A percentile compares a stretch with the other conserved stretches of the same genome.
Conservation (phyloP, 1,140 invertebrate genomes). For the Papilio machaon region DNA sequence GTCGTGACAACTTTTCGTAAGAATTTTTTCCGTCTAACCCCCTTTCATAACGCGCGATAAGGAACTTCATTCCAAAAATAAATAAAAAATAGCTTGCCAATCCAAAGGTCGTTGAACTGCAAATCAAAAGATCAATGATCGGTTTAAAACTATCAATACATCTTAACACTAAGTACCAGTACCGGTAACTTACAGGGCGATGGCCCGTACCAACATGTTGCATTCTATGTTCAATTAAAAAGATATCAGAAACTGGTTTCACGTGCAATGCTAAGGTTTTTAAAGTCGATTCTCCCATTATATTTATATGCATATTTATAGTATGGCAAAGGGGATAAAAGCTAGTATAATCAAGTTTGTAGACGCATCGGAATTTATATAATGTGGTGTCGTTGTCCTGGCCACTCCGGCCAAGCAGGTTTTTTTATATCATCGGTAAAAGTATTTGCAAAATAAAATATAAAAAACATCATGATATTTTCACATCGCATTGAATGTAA, state of each 20-base stretch:
- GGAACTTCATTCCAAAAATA: too few relatives aligned
- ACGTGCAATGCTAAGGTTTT: background rate
- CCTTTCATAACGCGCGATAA: too few relatives aligned
- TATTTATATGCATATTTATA: slow-evolving; percentile 4
- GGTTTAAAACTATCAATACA: background rate
- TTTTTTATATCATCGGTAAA: slow-evolving; percentile 27
- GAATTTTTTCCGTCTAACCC: too few relatives aligned
- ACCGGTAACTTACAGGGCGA: background rate
- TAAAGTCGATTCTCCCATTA: slow-evolving; percentile 6
- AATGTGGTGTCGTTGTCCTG: slow-evolving; percentile 31
- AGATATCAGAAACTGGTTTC: background rate
- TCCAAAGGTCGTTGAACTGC: background rate
- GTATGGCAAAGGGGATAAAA: background rate
- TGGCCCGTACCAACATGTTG: background rate
- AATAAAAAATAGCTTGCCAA: too few relatives aligned
- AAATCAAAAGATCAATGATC: slow-evolving; percentile 1
- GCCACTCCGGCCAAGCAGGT: slow-evolving; percentile 1
- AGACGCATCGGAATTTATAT: slow-evolving; percentile 34
- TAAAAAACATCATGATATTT: slow-evolving; percentile 1
- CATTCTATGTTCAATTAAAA: slow-evolving; percentile 7
- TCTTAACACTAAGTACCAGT: background rate
- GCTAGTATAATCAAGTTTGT: slow-evolving; percentile 30
- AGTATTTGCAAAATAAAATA: background rate
- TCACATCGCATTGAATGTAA: background rate
- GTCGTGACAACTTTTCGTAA: too few relatives aligned